Conservation (phyloP, 1,140 invertebrate genomes). For the Gyrodactylus salaris region DNA sequence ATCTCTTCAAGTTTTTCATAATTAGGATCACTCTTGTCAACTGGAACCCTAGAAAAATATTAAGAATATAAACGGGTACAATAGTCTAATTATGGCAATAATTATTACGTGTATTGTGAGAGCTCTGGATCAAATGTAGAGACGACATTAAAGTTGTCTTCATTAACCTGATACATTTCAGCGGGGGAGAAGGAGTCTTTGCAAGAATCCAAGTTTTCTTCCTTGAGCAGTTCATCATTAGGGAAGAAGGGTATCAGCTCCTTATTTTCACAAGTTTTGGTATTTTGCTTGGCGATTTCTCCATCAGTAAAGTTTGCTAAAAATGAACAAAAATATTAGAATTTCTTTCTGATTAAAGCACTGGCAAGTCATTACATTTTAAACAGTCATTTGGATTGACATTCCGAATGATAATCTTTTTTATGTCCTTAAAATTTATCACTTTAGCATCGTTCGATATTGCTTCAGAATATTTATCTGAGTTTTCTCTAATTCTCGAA, state of each 20-base stretch:
- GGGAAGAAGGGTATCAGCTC: not conserved
- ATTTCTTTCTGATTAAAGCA: not conserved
- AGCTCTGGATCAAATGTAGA: not conserved
- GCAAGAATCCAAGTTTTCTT: not conserved
- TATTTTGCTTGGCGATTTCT: not conserved
- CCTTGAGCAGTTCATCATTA: not conserved
- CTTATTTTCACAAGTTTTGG: not conserved
- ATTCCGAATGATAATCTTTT: not conserved
- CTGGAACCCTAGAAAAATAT: too few relatives aligned
- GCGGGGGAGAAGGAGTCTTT: not conserved
- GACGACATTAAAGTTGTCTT: not conserved
- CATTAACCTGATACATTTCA: not conserved
- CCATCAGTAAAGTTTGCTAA: not conserved
- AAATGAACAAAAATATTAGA: not conserved
- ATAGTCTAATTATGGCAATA: too few relatives aligned
- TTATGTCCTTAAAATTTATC: not conserved
- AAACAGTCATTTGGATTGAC: not conserved
- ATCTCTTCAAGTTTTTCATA: not conserved
- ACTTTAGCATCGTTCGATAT: not conserved
- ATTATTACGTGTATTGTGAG: not conserved
- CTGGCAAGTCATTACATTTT: not conserved
- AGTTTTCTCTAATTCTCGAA: too few relatives aligned
- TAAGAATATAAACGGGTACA: too few relatives aligned
- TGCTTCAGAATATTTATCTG: not conserved
- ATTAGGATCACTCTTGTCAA: not conserved